phyloP scores from a whole-genome alignment of 2,113 vertebrate species.

The Lynx canadensis region DNA sequence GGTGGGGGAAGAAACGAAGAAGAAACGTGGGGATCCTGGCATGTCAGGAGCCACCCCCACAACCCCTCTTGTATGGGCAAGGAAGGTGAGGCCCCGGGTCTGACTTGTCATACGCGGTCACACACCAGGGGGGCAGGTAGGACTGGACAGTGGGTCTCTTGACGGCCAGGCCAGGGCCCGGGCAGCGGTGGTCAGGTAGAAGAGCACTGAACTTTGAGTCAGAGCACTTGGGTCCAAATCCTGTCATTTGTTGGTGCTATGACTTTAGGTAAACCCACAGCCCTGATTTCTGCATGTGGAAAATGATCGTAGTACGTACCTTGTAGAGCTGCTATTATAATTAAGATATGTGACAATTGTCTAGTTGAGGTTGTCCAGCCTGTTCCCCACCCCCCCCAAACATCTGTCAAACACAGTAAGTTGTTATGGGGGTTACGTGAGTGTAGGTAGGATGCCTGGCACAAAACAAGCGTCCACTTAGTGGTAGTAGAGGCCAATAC shows the following conservation, averaged over 20 bases:
- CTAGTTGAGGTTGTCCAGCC: not conserved
- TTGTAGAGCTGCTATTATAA: not conserved
- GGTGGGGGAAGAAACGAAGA: not conserved
- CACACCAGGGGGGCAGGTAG: accelerated
- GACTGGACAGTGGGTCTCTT: not conserved
- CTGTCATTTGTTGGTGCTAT: not conserved
- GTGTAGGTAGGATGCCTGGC: not conserved
- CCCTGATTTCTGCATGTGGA: not conserved
- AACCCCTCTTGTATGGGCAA: not conserved
- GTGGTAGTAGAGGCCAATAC: too few relatives aligned
- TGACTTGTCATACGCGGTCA: not conserved
- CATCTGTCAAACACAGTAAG: not conserved
- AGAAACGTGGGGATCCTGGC: not conserved
- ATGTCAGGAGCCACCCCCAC: too few relatives aligned
- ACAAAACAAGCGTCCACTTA: not conserved
- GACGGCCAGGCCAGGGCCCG: accelerated
- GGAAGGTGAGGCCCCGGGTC: accelerated
- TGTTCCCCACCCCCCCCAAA: not conserved
- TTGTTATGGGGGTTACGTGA: not conserved
- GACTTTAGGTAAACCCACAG: not conserved
- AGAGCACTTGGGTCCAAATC: too few relatives aligned
- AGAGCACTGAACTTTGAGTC: not conserved
- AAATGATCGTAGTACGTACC: not conserved
- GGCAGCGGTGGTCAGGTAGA: not conserved
- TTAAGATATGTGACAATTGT: not conserved